A percentile compares a stretch with the other conserved stretches of the same genome.
phyloP scores from a whole-genome alignment of 1,140 invertebrate species.

The Rhyzopertha dominica region DNA sequence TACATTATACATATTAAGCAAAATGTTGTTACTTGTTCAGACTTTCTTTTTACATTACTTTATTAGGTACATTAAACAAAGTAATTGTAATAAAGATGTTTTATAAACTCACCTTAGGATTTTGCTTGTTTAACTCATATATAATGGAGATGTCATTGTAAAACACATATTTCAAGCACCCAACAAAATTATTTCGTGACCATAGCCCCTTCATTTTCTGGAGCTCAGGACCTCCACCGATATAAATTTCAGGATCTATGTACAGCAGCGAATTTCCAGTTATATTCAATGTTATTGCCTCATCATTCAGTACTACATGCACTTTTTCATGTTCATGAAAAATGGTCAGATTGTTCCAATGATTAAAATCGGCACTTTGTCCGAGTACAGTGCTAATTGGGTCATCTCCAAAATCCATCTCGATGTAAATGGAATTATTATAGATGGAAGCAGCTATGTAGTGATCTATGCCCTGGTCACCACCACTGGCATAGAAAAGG shows the following conservation, averaged over 20 bases:
- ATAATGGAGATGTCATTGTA: constrained; percentile 88
- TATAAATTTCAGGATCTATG: constrained; percentile 89
- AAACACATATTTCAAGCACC: constrained; percentile 86
- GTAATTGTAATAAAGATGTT: too few relatives aligned
- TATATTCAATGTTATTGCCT: constrained; percentile 62
- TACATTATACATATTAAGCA: too few relatives aligned
- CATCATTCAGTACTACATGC: constrained; percentile 67
- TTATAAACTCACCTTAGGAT: constrained; percentile 83
- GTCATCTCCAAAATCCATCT: constrained; percentile 79
- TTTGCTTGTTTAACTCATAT: constrained; percentile 75
- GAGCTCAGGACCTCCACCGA: constrained; percentile 69
- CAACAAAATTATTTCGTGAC: constrained; percentile 73
- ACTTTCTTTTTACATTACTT: too few relatives aligned
- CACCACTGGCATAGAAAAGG: constrained; percentile 81
- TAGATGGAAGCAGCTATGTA: constrained; percentile 78
- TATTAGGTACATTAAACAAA: too few relatives aligned
- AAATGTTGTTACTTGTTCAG: too few relatives aligned
- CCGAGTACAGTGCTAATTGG: constrained; percentile 64
- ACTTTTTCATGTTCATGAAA: constrained; percentile 69
- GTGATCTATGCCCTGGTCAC: constrained; percentile 70
- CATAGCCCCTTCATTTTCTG: constrained; percentile 69
- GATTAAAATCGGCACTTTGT: constrained; percentile 58
- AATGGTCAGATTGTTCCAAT: constrained; percentile 89
- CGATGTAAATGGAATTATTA: constrained; percentile 70
- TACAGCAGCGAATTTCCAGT: constrained; percentile 72